phyloP scores from a whole-genome alignment of 2,113 vertebrate species.

The Delphinus delphis region DNA sequence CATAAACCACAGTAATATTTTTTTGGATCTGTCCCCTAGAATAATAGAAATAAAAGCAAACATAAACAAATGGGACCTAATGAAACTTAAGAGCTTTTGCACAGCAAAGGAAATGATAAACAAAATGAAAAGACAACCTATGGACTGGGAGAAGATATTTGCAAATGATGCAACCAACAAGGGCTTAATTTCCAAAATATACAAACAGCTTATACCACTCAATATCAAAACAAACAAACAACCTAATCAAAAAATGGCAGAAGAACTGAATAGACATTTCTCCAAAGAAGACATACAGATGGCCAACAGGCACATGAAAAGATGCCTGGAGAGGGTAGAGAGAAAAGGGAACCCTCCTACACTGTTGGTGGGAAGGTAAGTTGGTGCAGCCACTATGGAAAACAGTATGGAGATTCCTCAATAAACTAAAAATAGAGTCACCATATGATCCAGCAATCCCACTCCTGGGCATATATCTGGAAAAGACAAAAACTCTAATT shows the following conservation, averaged over 20 bases:
- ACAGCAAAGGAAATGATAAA: background rate
- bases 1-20: background rate
- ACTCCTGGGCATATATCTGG: background rate
- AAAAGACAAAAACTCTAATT: background rate
- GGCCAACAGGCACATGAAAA: background rate
- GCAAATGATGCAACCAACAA: background rate
- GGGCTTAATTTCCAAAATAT: background rate
- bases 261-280: background rate
- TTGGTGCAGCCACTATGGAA: background rate
- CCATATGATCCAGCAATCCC: background rate
- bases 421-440: background rate
- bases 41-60: background rate
- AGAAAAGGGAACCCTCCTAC: background rate
- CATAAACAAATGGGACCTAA: background rate
- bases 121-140: background rate
- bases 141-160: background rate
- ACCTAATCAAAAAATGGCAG: background rate
- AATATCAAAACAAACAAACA: background rate
- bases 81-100: background rate
- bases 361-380: background rate
- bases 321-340: background rate
- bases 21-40: background rate
- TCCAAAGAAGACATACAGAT: background rate
- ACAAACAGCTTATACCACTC: background rate
- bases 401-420: background rate